phyloP scores from a whole-genome alignment of 1,140 invertebrate species.

The Berghia stephanieae region DNA sequence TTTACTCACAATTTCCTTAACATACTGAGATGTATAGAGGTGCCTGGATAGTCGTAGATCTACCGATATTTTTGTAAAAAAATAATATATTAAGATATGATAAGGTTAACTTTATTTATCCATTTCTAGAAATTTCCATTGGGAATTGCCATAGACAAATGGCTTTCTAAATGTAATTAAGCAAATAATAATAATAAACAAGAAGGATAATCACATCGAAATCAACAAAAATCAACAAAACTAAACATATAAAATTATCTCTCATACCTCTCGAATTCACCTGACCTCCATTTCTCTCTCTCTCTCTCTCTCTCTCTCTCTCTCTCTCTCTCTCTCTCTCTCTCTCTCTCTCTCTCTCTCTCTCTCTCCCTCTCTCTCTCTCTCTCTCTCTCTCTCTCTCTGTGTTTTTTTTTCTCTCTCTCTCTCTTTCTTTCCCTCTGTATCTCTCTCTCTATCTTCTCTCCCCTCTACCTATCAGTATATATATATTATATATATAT shows the following conservation, averaged over 20 bases:
- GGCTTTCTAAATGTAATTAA: no score
- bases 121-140: no score
- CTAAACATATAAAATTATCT: neutral
- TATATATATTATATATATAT: no score
- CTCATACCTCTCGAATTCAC: neutral
- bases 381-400: neutral
- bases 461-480: no score
- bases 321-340: neutral
- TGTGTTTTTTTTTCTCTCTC: neutral
- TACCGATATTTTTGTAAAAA: neutral
- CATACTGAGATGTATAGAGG: neutral
- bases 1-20: neutral
- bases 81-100: neutral
- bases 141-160: no score
- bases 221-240: neutral
- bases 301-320: neutral
- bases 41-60: neutral
- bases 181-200: neutral
- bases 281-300: conserved; percentile 10
- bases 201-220: neutral
- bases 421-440: neutral
- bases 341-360: neutral
- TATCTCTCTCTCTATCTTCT: conserved; percentile 14
- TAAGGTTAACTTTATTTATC: no score
- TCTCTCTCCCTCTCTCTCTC: neutral